Percentiles rank a stretch among this genome's conserved stretches.
Evolutionary conservation across 1,140 invertebrate genomes (phyloP).

Genomic region (Papilio aristodemus): DNA sequence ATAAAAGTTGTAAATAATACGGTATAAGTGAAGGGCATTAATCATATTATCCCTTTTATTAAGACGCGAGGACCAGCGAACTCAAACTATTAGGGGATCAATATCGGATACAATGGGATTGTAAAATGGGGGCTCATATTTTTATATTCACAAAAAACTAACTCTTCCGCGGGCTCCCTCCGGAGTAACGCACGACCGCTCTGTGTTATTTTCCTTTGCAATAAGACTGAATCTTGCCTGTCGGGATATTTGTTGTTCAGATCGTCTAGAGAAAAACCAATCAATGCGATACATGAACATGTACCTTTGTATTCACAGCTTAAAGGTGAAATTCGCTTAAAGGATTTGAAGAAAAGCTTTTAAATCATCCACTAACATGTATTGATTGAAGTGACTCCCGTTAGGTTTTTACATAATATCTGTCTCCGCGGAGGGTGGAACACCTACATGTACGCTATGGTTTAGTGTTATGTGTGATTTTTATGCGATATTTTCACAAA

Average conservation of each 20-base stretch:
- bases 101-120: constrained; percentile 77
- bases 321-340: constrained; percentile 47
- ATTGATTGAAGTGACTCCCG: constrained; percentile 78
- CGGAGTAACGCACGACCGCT: constrained; percentile 38
- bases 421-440: constrained; percentile 67
- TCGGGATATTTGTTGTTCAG: constrained; percentile 66
- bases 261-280: constrained; percentile 57
- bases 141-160: constrained; percentile 77
- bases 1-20: constrained; percentile 37
- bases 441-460: constrained; percentile 47
- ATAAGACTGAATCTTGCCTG: constrained; percentile 60
- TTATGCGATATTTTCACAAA: constrained; percentile 41
- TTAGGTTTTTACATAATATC: constrained; percentile 79
- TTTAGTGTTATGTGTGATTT: constrained; percentile 48
- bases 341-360: constrained; percentile 63
- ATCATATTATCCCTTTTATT: constrained; percentile 69
- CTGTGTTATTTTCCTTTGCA: constrained; percentile 48
- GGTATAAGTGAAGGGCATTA: constrained; percentile 46
- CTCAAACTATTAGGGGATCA: constrained; percentile 77
- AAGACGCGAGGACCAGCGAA: constrained; percentile 66
- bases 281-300: constrained; percentile 36
- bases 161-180: constrained; percentile 65
- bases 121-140: constrained; percentile 78
- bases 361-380: constrained; percentile 75
- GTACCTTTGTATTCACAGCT: constrained; percentile 37